Evolutionary conservation across 2,888 invertebrate species (phyloP), one percentile per base, ranked within the genome.

Genomic region (Nineta flava): DNA sequence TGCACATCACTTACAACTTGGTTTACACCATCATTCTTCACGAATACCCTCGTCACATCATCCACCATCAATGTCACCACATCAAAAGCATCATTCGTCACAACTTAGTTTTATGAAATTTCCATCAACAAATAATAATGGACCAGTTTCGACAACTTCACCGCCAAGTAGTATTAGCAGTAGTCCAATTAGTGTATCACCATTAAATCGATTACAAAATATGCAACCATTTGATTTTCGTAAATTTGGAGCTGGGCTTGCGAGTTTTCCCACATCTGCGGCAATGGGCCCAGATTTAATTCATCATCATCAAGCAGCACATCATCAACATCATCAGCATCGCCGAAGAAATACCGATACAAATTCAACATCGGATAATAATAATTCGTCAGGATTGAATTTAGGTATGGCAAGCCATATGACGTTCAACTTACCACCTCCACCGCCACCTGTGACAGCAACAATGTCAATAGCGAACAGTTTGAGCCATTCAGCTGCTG

Each of bases 191-290:
- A 76, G 78, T 55, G 74, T 77, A 31, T 85, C 87, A 9, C 93
- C 94, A 3, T 71, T 94, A 54, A 91, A 86, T 65, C 81, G 88
- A 59, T 73, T 94, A 46, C 92, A 93, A 69, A 93, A 84, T 60
- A 93, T 95, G 93, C 93, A 94, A 62, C 93, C 94, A 0, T 92
- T 92, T 64, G 93, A 94, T 65, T 93, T 87, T 62, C 79, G 92
- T 31, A 88, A 88, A 62, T 70, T 84, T 50, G 79, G 82, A 52
- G 76, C 79, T 55, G 74, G 74, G 7, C 60, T 75, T 3, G 75
- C 77, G 53, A 73, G 79, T 60, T 71, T 73, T 58, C 67, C 67
- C 68, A 71, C 58, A 70, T 71, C 44, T 67, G 68, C 59, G 32
- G 56, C 56, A 65, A 15, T 15, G 15, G 66, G 59, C 55, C 63